Evolutionary conservation across 2,888 invertebrate genomes (phyloP).

Genomic region (Elegia similella): DNA sequence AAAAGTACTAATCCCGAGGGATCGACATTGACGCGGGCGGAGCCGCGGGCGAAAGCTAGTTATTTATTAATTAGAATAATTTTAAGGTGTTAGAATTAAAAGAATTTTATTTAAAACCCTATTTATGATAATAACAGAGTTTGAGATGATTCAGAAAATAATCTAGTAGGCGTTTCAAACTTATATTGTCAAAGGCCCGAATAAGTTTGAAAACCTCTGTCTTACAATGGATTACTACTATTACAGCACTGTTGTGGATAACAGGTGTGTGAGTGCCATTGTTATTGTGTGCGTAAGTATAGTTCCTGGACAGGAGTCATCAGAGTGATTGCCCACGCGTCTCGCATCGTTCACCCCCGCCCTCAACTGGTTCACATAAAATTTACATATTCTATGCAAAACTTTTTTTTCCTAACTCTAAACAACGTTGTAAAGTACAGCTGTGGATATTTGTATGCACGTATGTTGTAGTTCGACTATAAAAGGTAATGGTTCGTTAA

Average conservation of each 20-base stretch:
- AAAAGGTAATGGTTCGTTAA: conserved; percentile 18
- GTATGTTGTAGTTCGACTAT: conserved; percentile 21
- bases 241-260: conserved; percentile 21
- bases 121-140: too few relatives aligned
- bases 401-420: conserved; percentile 54
- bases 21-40: too few relatives aligned
- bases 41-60: too few relatives aligned
- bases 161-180: too few relatives aligned
- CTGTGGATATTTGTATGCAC: conserved; percentile 25
- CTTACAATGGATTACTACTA: conserved; percentile 64
- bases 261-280: conserved; percentile 27
- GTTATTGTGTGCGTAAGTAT: conserved; percentile 55
- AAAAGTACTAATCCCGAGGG: too few relatives aligned
- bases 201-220: conserved; percentile 58
- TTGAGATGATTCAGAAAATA: too few relatives aligned
- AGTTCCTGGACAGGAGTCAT: conserved; percentile 73
- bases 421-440: conserved; percentile 60
- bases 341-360: conserved; percentile 77
- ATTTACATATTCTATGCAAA: conserved; percentile 73
- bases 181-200: too few relatives aligned
- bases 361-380: conserved; percentile 68
- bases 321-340: conserved; percentile 79
- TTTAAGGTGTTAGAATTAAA: too few relatives aligned
- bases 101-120: too few relatives aligned
- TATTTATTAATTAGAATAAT: too few relatives aligned